A percentile compares a stretch with the other conserved stretches of the same genome.
Evolutionary conservation across 2,888 invertebrate species (phyloP).

Genomic region (Mythimna vitellina): DNA sequence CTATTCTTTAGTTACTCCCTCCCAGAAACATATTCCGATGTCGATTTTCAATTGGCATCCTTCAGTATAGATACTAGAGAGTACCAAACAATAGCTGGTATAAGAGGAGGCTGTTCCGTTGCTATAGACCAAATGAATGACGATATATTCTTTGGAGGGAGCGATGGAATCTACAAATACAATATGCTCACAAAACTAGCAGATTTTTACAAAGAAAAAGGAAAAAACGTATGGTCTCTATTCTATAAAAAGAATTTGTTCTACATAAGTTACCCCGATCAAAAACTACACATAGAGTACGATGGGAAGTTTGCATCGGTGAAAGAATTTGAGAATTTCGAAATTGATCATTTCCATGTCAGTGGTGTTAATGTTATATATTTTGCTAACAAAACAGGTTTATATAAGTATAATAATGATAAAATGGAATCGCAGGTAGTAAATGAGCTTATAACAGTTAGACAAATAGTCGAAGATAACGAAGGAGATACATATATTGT

Average conservation of each 20-base stretch:
- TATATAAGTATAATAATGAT: constrained; percentile 74
- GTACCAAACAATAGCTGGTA: constrained; percentile 74
- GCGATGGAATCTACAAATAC: constrained; percentile 81
- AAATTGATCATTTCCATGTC: constrained; percentile 79
- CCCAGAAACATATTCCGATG: constrained; percentile 74
- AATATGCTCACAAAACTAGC: constrained; percentile 78
- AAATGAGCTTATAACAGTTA: constrained; percentile 73
- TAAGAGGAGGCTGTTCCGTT: constrained; percentile 78
- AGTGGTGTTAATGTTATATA: constrained; percentile 70
- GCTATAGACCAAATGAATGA: constrained; percentile 78
- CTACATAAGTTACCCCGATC: constrained; percentile 81
- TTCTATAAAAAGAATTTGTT: constrained; percentile 78
- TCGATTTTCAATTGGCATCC: constrained; percentile 78
- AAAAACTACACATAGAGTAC: constrained; percentile 75
- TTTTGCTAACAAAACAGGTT: constrained; percentile 78
- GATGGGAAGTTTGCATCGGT: constrained; percentile 77
- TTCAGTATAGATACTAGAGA: constrained; percentile 74
- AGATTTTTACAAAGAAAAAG: constrained; percentile 77
- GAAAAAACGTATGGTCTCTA: constrained; percentile 79
- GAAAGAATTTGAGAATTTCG: constrained; percentile 77
- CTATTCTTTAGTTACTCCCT: constrained; percentile 78
- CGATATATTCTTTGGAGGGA: constrained; percentile 80
- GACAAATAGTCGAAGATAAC: constrained; percentile 80
- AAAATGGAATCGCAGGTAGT: constrained; percentile 62
- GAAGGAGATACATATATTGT: constrained; percentile 76